Evolutionary conservation across 2,888 invertebrate species (phyloP).

Genomic region (Schizotus pectinicornis): DNA sequence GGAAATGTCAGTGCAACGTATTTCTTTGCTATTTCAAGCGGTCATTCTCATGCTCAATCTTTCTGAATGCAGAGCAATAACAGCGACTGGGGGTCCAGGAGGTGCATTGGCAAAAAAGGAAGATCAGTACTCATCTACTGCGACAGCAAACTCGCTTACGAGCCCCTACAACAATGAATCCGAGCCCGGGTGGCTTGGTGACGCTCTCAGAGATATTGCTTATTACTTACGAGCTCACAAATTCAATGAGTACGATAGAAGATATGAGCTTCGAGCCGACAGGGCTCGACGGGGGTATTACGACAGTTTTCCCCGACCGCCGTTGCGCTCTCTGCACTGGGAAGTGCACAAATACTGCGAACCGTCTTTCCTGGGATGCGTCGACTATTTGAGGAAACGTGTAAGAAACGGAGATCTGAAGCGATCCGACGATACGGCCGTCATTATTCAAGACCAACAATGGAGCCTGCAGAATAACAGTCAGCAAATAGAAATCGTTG

Average conservation of each 20-base stretch:
- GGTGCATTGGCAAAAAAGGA: conserved; percentile 1
- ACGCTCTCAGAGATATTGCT: conserved; percentile 64
- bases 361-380: conserved; percentile 62
- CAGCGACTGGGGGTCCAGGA: conserved; percentile 6
- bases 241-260: conserved; percentile 69
- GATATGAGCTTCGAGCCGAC: conserved; percentile 48
- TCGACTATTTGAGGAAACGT: conserved; percentile 62
- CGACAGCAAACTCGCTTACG: conserved; percentile 11
- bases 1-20: too few species aligned
- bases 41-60: not conserved
- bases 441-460: conserved; percentile 59
- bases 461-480: conserved; percentile 55
- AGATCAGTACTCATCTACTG: conserved; percentile 8
- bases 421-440: conserved; percentile 61
- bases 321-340: conserved; percentile 66
- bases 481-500: conserved; percentile 55
- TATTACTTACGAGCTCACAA: conserved; percentile 68
- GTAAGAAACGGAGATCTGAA: conserved; percentile 55
- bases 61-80: conserved; percentile 9
- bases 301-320: conserved; percentile 63
- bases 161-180: not conserved
- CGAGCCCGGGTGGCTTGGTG: conserved; percentile 52
- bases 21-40: not conserved
- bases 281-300: conserved; percentile 50
- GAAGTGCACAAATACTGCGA: conserved; percentile 66